A percentile compares a stretch with the other conserved stretches of the same genome.
Evolutionary conservation across 2,113 vertebrate species (phyloP).

Genomic region (Corydoras maculifer): DNA sequence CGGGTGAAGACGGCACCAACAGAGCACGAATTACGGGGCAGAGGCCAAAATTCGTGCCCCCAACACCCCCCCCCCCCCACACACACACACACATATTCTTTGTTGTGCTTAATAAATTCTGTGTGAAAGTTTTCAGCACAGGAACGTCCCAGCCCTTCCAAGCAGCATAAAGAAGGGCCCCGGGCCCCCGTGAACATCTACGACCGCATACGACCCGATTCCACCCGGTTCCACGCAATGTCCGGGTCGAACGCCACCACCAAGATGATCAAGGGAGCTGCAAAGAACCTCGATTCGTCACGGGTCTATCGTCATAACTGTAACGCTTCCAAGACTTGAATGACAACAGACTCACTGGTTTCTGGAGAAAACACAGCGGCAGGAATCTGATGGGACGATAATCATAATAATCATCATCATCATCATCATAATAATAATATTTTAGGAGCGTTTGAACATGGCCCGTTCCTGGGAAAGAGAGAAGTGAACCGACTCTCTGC

Average conservation of each 20-base stretch:
- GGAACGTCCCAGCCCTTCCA: slow-evolving; percentile 28
- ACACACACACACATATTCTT: too few species aligned
- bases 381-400: too few species aligned
- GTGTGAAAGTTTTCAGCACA: slow-evolving; percentile 6
- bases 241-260: neutral
- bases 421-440: neutral
- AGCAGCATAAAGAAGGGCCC: slow-evolving; percentile 28
- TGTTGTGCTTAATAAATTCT: too few species aligned
- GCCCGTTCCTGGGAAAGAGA: too few species aligned
- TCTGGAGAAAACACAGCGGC: neutral
- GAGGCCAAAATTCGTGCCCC: slow-evolving; percentile 10
- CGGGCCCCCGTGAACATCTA: slow-evolving; percentile 41
- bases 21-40: neutral
- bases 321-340: slow-evolving; percentile 9
- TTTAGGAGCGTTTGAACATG: slow-evolving; percentile 1
- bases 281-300: slow-evolving; percentile 20
- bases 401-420: too few species aligned
- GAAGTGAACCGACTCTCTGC: too few species aligned
- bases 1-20: slow-evolving; percentile 35
- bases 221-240: slow-evolving; percentile 5
- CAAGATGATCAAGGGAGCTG: too few species aligned
- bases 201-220: slow-evolving; percentile 34
- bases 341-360: slow-evolving; percentile 14
- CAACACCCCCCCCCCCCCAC: too few species aligned
- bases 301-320: slow-evolving; percentile 23